Evolutionary conservation across 2,797 vertebrate genomes (phyloP), one percentile per base, ranked within the genome.

Genomic region (Chrosomus eos): DNA sequence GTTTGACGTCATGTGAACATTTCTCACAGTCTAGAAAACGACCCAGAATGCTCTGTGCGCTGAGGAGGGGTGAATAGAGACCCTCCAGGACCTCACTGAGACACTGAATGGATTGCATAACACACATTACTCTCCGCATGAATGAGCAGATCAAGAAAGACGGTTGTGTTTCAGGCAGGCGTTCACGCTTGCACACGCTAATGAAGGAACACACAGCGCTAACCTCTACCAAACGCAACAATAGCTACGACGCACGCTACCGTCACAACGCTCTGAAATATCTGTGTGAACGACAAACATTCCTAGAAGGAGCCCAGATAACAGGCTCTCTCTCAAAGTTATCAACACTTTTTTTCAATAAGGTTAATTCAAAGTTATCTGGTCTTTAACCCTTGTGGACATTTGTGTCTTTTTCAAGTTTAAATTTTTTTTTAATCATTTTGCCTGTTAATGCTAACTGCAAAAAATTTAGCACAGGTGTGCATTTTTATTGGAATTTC

Each of bases 31-130:
- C 40, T 66, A 9, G 23, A 45, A 21, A 78, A 26, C 18, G 2
- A 21, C 36, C 36, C 75, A 62, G 51, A 66, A 64, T 18, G 26
- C 38, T 28, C 1, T 28, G 58, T 64, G 58, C 8, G 7, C 55
- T 23, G 60, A 66, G 11, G 26, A 67, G 40, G 10, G 40, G 19
- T 5, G 62, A 0, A 14, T 0, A 48, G 66, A 31, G 66, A 31
- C 77, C 26, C 43, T 10, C 5, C 40, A 4, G 18, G 26, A 16
- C 19, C 8, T 23, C 9, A 13, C 4, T 28, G n/a, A 1, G 58
- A 28, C 64, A 43, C 21, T 16, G 3, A 28, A 1, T 21, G 66
- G 51, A 14, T 94, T 94, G 89, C 88, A 90, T 94, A 95, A 94
- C 82, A 66, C 43, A 21, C 80, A 87, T 92, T 89, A 92, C 89